These are phyloP conservation scores for Stenurella melanura DNA, from an alignment of 2,888 invertebrate species.

Conservation along the genomic window DNA sequence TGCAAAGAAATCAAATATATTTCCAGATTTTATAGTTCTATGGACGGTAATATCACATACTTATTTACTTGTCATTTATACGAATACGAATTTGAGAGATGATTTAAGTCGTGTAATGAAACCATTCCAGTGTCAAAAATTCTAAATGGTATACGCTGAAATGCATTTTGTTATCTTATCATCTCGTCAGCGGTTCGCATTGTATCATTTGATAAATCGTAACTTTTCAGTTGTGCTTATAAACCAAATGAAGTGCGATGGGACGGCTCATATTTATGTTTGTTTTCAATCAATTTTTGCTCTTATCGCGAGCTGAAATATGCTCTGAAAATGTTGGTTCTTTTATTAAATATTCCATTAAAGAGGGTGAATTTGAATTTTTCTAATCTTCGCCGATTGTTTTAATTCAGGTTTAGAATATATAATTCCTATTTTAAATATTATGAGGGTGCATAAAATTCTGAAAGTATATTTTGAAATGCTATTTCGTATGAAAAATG, in stretches of 20 bases:
- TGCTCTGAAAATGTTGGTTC: conserved; percentile 18
- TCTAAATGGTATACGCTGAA: background rate
- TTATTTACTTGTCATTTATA: no score
- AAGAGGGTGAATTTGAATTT: conserved; percentile 23
- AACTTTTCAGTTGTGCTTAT: conserved; percentile 1
- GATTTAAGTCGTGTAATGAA: no score
- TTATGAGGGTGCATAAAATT: conserved; percentile 11
- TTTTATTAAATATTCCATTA: conserved; percentile 36
- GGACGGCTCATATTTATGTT: conserved; percentile 16
- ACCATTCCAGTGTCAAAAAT: no score
- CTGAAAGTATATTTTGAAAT: background rate
- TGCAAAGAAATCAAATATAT: no score
- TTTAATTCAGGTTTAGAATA: conserved; percentile 10
- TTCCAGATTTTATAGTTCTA: no score
- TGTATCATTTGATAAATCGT: conserved; percentile 10
- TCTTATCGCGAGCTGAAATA: conserved; percentile 25
- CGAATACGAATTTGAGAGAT: no score
- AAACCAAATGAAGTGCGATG: conserved; percentile 18
- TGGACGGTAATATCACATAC: no score
- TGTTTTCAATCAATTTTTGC: conserved; percentile 34
- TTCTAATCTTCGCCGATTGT: conserved; percentile 26
- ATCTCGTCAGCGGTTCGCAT: background rate
- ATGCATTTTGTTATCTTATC: background rate
- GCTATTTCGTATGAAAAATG: background rate
- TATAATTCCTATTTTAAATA: conserved; percentile 11